Percentiles rank a stretch among this genome's conserved stretches.
Evolutionary conservation across 2,797 vertebrate genomes (phyloP).

Genomic region (Neomorphus geoffroyi): DNA sequence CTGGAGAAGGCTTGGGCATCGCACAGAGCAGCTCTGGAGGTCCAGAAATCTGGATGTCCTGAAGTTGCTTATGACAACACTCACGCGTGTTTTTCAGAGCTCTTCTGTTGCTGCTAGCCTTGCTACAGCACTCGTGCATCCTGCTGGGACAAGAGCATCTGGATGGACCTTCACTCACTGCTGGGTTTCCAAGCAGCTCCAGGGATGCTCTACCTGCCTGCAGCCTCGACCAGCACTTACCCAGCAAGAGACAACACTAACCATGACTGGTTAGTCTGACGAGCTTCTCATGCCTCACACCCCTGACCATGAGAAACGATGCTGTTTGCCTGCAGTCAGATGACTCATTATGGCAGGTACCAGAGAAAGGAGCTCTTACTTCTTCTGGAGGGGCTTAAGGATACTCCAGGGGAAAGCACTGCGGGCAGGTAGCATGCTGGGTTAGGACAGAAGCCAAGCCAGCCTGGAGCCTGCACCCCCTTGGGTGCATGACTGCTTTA

Average conservation of each 20-base stretch:
- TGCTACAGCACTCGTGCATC: neutral
- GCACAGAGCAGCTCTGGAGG: neutral
- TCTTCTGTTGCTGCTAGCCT: neutral
- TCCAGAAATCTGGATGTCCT: neutral
- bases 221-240: fast-evolving
- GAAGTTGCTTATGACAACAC: neutral
- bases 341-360: fast-evolving
- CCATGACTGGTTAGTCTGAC: too few relatives aligned
- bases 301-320: fast-evolving
- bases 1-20: neutral
- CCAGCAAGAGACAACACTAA: neutral
- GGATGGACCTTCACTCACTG: neutral
- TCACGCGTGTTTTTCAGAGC: neutral
- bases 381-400: neutral
- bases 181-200: neutral
- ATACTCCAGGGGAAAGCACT: neutral
- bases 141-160: neutral
- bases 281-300: neutral
- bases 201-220: neutral
- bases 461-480: neutral
- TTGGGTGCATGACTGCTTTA: neutral
- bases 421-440: fast-evolving
- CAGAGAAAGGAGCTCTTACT: neutral
- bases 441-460: neutral
- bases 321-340: neutral